Percentiles rank a stretch among this genome's conserved stretches.
Conservation (phyloP, 2,797 vertebrate species). For the Pyrocephalus nanus region DNA sequence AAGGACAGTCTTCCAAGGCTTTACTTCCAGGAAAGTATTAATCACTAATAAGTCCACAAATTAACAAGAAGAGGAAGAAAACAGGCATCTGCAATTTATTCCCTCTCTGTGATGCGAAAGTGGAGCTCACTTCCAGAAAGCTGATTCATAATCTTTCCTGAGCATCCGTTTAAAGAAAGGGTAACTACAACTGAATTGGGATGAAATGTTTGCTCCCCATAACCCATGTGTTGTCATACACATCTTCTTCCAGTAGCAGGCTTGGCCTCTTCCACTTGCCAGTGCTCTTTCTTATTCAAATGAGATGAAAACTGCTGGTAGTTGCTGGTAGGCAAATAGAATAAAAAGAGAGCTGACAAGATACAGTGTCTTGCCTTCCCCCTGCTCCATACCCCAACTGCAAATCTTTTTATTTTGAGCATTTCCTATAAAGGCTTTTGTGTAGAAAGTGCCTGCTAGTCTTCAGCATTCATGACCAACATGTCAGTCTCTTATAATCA, state of each 20-base stretch:
- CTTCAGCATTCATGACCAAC: conserved; percentile 26
- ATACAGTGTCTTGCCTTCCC: not conserved
- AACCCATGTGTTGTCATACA: not conserved
- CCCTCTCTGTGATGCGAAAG: not conserved
- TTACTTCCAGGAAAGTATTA: not conserved
- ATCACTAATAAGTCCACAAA: not conserved
- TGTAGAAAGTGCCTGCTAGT: conserved; percentile 52
- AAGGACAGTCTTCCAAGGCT: not conserved
- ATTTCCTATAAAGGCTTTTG: conserved; percentile 6
- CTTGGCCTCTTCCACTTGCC: not conserved
- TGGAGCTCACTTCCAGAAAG: not conserved
- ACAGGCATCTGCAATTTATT: not conserved
- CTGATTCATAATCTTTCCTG: not conserved
- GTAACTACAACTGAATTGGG: not conserved
- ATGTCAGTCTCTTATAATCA: conserved; percentile 55
- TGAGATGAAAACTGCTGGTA: not conserved
- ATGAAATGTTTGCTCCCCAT: not conserved
- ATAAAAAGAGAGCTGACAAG: not conserved
- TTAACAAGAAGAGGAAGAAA: not conserved
- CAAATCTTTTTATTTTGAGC: not conserved
- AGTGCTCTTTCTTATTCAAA: not conserved
- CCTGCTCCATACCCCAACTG: not conserved
- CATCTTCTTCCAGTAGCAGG: not conserved
- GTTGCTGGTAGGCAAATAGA: not conserved
- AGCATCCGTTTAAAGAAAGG: not conserved